A percentile compares a stretch with the other conserved stretches of the same genome.
Conservation (phyloP, 1,140 invertebrate species). For the Rhyzopertha dominica region DNA sequence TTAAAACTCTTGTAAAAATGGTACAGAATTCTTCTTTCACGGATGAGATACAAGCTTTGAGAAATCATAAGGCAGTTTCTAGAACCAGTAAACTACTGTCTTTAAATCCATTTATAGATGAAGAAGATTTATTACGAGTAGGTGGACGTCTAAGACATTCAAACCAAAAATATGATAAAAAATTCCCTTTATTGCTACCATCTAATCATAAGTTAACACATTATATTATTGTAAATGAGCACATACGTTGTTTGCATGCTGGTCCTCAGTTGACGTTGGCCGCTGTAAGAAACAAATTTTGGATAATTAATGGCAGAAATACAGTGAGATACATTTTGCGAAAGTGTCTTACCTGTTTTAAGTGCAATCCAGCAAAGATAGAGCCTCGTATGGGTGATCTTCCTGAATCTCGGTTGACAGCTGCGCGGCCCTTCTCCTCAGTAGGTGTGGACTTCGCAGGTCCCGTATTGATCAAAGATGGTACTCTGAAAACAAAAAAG, state of each 20-base stretch:
- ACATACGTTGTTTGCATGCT: background rate
- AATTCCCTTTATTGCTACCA: constrained; percentile 25
- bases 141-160: constrained; percentile 31
- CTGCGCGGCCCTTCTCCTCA: too few relatives aligned
- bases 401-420: too few relatives aligned
- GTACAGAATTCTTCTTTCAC: constrained; percentile 10
- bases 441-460: constrained; percentile 5
- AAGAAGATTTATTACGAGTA: constrained; percentile 25
- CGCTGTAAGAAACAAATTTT: background rate
- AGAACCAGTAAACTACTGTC: constrained; percentile 12
- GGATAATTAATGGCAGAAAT: background rate
- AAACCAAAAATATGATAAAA: constrained; percentile 16
- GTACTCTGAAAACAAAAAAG: background rate
- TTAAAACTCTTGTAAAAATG: constrained; percentile 11
- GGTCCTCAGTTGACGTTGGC: background rate
- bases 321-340: background rate
- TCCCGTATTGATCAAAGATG: background rate
- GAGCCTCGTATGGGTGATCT: background rate
- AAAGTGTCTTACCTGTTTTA: constrained; percentile 4
- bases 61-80: constrained; percentile 8
- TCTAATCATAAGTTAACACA: constrained; percentile 22
- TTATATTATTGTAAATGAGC: constrained; percentile 1
- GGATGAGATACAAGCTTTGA: constrained; percentile 6
- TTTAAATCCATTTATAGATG: constrained; percentile 27
- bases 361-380: background rate